Percentiles rank a stretch among this genome's conserved stretches.
Evolutionary conservation across 2,113 vertebrate genomes (phyloP).

Genomic region (Andinoacara biseriatus): DNA sequence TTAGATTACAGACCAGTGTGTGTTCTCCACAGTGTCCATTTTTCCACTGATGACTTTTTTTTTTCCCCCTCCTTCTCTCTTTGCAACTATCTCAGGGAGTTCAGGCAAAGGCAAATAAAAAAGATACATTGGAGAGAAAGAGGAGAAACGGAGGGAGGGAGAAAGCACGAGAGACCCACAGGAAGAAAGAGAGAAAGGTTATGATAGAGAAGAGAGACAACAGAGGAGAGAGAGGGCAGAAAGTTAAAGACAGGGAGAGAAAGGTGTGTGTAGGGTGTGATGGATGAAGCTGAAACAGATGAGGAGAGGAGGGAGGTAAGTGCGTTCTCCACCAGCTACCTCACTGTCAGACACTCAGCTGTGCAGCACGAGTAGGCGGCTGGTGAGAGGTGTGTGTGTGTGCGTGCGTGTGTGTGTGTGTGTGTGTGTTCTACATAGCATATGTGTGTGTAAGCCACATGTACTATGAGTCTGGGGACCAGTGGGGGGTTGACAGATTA

Average conservation of each 20-base stretch:
- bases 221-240: slow-evolving; percentile 17
- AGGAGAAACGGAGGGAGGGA: slow-evolving; percentile 1
- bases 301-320: slow-evolving; percentile 54
- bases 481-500: slow-evolving; percentile 77
- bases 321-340: slow-evolving; percentile 52
- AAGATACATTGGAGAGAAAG: slow-evolving; percentile 52
- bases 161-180: background rate
- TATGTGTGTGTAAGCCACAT: slow-evolving; percentile 54
- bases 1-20: slow-evolving; percentile 36
- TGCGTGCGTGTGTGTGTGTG: background rate
- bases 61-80: background rate
- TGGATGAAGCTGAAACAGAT: slow-evolving; percentile 58
- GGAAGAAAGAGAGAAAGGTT: slow-evolving; percentile 24
- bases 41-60: slow-evolving; percentile 50
- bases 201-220: slow-evolving; percentile 42
- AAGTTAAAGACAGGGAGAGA: slow-evolving; percentile 42
- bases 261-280: slow-evolving; percentile 43
- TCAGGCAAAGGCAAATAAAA: slow-evolving; percentile 68
- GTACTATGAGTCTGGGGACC: slow-evolving; percentile 67
- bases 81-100: slow-evolving; percentile 41
- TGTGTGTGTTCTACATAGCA: slow-evolving; percentile 17
- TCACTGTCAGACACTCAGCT: slow-evolving; percentile 61
- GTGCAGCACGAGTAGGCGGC: slow-evolving; percentile 56
- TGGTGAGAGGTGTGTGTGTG: slow-evolving; percentile 45
- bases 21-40: slow-evolving; percentile 40